Evolutionary conservation across 2,797 vertebrate genomes (phyloP).

Genomic region (Darevskia mixta): DNA sequence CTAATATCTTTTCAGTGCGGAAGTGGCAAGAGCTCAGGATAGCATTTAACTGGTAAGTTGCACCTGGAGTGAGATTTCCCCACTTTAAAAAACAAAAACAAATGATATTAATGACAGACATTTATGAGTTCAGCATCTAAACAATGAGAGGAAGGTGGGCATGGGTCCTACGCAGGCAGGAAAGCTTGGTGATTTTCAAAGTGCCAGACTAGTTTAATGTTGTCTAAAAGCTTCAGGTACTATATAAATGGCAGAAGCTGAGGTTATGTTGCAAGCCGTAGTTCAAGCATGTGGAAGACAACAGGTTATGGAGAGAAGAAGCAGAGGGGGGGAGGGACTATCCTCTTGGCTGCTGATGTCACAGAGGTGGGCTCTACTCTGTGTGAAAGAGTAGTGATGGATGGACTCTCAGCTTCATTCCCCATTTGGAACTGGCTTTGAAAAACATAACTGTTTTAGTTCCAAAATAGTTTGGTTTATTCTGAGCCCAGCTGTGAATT

Average conservation of each 20-base stretch:
- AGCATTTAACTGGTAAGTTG: slow-evolving; percentile 1
- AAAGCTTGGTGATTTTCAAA: not conserved
- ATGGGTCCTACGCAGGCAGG: no score
- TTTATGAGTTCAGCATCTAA: not conserved
- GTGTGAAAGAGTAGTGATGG: no score
- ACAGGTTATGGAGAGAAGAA: not conserved
- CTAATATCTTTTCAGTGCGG: not conserved
- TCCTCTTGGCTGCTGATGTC: not conserved
- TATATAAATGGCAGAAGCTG: not conserved
- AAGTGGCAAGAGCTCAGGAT: not conserved
- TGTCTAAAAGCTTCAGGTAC: not conserved
- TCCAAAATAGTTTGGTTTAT: not conserved
- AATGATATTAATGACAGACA: not conserved
- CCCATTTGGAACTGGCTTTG: not conserved
- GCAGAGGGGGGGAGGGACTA: not conserved
- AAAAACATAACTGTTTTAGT: not conserved
- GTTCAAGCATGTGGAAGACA: no score
- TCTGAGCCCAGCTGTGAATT: not conserved
- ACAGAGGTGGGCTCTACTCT: not conserved
- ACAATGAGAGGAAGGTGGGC: not conserved
- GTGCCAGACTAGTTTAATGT: not conserved
- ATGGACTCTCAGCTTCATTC: not conserved
- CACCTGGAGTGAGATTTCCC: slow-evolving; percentile 1
- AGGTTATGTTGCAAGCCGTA: not conserved
- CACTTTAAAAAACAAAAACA: not conserved